Conservation (phyloP, 1,140 invertebrate species). For the Galendromus occidentalis region DNA sequence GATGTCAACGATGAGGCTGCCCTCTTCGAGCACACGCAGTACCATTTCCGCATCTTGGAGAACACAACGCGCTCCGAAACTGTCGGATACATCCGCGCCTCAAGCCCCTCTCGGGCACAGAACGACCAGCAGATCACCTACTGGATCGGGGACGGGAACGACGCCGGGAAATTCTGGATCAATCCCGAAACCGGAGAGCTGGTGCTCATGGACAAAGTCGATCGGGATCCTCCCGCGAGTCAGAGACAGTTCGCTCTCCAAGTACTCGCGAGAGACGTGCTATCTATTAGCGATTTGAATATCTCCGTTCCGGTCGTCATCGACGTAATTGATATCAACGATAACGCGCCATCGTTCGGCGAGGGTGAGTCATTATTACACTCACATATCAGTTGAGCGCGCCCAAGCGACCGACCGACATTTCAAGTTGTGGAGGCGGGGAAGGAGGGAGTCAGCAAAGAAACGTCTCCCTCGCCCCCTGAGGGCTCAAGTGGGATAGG, state of each 20-base stretch:
- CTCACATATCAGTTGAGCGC: too few relatives aligned
- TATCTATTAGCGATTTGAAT: conserved; percentile 22
- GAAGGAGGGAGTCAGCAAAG: too few relatives aligned
- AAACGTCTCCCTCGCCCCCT: too few relatives aligned
- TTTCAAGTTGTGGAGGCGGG: too few relatives aligned
- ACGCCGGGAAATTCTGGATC: conserved; percentile 24
- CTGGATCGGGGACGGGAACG: conserved; percentile 20
- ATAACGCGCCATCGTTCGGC: conserved; percentile 30
- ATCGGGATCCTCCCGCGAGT: conserved; percentile 22
- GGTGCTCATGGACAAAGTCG: conserved; percentile 23
- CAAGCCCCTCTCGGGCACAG: conserved; percentile 16
- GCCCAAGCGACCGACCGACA: too few relatives aligned
- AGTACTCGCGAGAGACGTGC: conserved; percentile 21
- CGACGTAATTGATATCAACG: conserved; percentile 30
- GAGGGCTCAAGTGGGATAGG: too few relatives aligned
- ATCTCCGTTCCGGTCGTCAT: conserved; percentile 26
- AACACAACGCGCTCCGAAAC: conserved; percentile 18
- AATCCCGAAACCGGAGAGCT: conserved; percentile 27
- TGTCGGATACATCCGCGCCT: conserved; percentile 21
- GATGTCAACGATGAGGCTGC: conserved; percentile 23
- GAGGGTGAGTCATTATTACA: conserved; percentile 18
- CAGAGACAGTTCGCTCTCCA: conserved; percentile 21
- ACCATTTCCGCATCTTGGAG: conserved; percentile 21
- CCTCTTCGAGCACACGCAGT: conserved; percentile 20
- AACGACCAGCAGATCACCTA: conserved; percentile 22